phyloP scores from a whole-genome alignment of 30 jellyfish, hydroid and myxozoan species.

The Rhopilema esculentum region DNA sequence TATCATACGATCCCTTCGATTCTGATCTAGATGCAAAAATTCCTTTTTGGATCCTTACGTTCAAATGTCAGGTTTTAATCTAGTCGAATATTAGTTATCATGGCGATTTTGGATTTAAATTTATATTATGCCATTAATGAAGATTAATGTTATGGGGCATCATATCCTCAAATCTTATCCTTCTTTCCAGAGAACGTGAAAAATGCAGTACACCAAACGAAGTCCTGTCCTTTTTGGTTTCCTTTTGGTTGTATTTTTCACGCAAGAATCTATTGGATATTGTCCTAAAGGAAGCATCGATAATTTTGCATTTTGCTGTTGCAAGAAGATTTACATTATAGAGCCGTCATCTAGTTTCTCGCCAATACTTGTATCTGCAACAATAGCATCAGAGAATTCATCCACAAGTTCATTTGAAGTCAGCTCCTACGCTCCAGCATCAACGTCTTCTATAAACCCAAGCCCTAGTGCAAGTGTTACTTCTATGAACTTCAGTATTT shows the following conservation, averaged over 20 bases:
- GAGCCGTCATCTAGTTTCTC: slow-evolving; percentile 5
- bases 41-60: no score
- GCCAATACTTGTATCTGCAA: slow-evolving; percentile 7
- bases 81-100: no score
- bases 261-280: background rate
- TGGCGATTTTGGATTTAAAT: no score
- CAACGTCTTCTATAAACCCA: background rate
- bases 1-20: no score
- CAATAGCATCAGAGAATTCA: background rate
- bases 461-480: background rate
- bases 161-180: no score
- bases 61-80: no score
- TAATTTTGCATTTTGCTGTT: slow-evolving; percentile 62
- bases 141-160: no score
- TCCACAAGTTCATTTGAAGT: background rate
- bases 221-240: background rate
- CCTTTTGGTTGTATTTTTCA: background rate
- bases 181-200: background rate
- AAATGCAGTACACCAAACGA: background rate
- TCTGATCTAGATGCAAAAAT: no score
- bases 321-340: slow-evolving; percentile 17
- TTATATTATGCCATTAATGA: no score
- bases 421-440: background rate
- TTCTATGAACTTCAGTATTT: background rate
- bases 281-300: slow-evolving; percentile 41